Percentiles rank a stretch among this genome's conserved stretches.
Evolutionary conservation across 2,797 vertebrate genomes (phyloP).

Genomic region (Poecile montanus): DNA sequence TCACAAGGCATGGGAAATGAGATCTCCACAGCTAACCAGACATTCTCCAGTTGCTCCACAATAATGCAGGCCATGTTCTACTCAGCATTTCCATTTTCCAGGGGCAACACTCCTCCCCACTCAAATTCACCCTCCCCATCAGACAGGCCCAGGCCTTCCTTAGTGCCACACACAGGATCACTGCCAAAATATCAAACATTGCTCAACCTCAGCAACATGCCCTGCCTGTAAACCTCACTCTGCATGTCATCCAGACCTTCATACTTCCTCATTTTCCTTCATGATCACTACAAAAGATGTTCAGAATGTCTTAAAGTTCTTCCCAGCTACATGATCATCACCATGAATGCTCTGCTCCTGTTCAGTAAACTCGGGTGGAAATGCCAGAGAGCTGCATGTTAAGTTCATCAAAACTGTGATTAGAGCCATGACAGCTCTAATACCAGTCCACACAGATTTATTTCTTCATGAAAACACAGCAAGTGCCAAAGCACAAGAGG

Average conservation of each 20-base stretch:
- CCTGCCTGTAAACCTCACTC: not conserved
- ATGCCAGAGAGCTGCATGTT: accelerated
- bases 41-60: not conserved
- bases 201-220: not conserved
- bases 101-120: not conserved
- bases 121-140: not conserved
- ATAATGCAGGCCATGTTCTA: accelerated
- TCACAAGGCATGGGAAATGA: not conserved
- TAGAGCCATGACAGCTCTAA: not conserved
- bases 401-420: not conserved
- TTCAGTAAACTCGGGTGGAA: not conserved
- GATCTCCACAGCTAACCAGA: not conserved
- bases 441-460: too few species aligned
- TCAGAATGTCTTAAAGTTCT: not conserved
- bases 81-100: not conserved
- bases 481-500: not conserved
- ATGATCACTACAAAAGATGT: too few species aligned
- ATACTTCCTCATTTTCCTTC: not conserved
- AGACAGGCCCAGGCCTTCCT: accelerated
- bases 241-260: too few species aligned
- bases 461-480: not conserved
- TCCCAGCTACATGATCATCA: not conserved
- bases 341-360: not conserved
- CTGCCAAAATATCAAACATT: too few species aligned
- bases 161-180: accelerated